phyloP scores from a whole-genome alignment of 2,113 vertebrate species.

The Poicephalus gulielmi region DNA sequence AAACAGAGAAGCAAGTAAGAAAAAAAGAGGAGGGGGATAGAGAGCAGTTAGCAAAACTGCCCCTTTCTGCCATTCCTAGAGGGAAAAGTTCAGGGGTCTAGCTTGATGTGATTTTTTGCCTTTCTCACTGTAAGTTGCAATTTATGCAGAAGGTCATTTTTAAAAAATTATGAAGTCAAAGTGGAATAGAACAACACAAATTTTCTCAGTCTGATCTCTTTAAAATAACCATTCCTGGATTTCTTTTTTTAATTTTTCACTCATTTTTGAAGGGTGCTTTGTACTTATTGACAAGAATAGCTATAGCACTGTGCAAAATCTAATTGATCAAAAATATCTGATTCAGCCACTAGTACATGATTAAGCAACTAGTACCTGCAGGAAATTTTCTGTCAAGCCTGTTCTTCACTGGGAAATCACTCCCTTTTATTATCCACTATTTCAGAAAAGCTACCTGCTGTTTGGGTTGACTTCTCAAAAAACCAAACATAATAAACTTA shows the following conservation, averaged over 20 bases:
- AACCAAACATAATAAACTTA: rapidly evolving
- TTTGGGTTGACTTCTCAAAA: not conserved
- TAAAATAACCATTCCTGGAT: not conserved
- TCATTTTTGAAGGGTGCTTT: not conserved
- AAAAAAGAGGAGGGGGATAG: not conserved
- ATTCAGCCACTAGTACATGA: not conserved
- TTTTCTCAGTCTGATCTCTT: not conserved
- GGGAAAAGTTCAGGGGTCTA: not conserved
- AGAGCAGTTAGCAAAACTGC: not conserved
- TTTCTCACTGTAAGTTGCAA: not conserved
- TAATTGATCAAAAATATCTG: not conserved
- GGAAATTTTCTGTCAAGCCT: not conserved
- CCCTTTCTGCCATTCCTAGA: not conserved
- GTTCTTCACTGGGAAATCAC: not conserved
- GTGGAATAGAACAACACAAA: not conserved
- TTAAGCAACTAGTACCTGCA: not conserved
- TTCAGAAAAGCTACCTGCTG: not conserved
- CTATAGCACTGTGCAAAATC: not conserved
- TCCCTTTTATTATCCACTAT: not conserved
- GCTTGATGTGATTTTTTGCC: rapidly evolving
- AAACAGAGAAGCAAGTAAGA: not conserved
- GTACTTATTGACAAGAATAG: not conserved
- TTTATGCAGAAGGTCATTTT: not conserved
- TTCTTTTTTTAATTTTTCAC: not conserved
- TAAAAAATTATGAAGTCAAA: not conserved